Evolutionary conservation across 2,888 invertebrate species (phyloP).

Genomic region (Bombylius discolor): DNA sequence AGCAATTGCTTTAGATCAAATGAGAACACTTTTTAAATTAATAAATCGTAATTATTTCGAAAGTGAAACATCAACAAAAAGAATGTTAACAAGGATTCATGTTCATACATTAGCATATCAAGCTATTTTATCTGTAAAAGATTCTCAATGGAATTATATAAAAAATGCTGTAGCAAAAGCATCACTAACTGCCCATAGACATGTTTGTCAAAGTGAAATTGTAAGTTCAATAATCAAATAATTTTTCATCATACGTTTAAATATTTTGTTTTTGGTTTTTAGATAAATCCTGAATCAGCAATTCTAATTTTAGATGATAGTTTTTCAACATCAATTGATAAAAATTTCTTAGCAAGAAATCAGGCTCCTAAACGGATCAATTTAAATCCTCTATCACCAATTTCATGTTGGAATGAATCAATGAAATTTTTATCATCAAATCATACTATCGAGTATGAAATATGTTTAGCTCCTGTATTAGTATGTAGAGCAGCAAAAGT

Average conservation of each 20-base stretch:
- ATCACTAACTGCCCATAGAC: conserved; percentile 66
- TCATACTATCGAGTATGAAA: conserved; percentile 35
- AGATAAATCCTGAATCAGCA: conserved; percentile 34
- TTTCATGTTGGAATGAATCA: conserved; percentile 68
- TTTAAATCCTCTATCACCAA: conserved; percentile 56
- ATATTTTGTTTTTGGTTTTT: neutral
- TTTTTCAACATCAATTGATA: conserved; percentile 55
- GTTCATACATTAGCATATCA: conserved; percentile 82
- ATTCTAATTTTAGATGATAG: conserved; percentile 67
- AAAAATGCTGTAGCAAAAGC: conserved; percentile 72
- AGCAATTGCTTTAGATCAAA: conserved; percentile 67
- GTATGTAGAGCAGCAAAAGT: conserved; percentile 69
- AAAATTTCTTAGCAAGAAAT: conserved; percentile 20
- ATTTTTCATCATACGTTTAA: neutral
- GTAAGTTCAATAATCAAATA: conserved; percentile 15
- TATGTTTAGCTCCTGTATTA: conserved; percentile 72
- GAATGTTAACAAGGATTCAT: conserved; percentile 60
- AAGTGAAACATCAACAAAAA: conserved; percentile 27
- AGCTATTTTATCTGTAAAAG: conserved; percentile 58
- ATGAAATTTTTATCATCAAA: conserved; percentile 21
- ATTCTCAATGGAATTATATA: conserved; percentile 62
- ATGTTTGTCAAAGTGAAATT: conserved; percentile 58
- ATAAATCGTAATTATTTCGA: conserved; percentile 21
- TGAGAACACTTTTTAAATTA: conserved; percentile 50
- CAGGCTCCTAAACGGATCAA: conserved; percentile 44